Conservation (phyloP, 2,888 invertebrate species). For the Brachynemurus nebulosus region DNA sequence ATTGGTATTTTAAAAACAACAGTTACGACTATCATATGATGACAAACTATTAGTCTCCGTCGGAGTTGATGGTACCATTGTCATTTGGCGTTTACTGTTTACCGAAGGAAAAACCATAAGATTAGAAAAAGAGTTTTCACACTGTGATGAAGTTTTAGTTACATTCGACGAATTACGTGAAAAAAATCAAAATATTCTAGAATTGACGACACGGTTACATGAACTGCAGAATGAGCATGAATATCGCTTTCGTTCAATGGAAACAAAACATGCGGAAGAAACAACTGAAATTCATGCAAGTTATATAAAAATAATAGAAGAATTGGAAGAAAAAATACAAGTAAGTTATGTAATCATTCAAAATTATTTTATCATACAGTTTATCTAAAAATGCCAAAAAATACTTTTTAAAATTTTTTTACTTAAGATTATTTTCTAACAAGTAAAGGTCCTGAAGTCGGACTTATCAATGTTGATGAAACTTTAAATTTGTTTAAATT, state of each 20-base stretch:
- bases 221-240: conserved; percentile 80
- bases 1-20: background rate
- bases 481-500: too few relatives aligned
- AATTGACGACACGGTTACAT: conserved; percentile 54
- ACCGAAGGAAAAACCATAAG: conserved; percentile 55
- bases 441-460: too few relatives aligned
- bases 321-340: conserved; percentile 58
- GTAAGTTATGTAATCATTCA: too few relatives aligned
- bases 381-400: too few relatives aligned
- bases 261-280: conserved; percentile 65
- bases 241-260: conserved; percentile 69
- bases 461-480: too few relatives aligned
- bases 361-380: too few relatives aligned
- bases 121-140: conserved; percentile 58
- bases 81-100: conserved; percentile 72
- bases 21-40: conserved; percentile 60
- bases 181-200: conserved; percentile 54
- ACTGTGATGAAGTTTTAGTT: conserved; percentile 72
- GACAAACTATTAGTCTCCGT: conserved; percentile 64
- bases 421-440: too few relatives aligned
- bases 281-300: conserved; percentile 69
- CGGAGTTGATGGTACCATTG: conserved; percentile 63
- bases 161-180: conserved; percentile 64
- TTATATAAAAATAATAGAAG: conserved; percentile 69
- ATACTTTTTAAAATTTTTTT: too few relatives aligned